Conservation (phyloP, 2,888 invertebrate species). For the Drosophila peninsularis region DNA sequence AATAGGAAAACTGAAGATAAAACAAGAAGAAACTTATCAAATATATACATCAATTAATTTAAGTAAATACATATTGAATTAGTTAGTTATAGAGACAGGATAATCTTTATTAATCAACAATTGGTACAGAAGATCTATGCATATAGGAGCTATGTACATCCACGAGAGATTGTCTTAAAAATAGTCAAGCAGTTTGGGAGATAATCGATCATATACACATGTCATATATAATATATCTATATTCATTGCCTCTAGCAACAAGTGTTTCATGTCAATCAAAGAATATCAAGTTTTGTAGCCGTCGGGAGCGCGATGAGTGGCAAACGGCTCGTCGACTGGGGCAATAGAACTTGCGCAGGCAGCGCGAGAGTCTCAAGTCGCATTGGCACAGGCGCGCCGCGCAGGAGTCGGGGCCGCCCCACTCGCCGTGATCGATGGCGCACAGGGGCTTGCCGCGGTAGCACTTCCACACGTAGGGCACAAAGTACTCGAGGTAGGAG, state of each 20-base stretch:
- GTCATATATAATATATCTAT: too few relatives aligned
- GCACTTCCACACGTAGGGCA: slow-evolving; percentile 95
- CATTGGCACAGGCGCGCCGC: slow-evolving; percentile 93
- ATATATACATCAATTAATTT: background rate
- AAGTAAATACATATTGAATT: background rate
- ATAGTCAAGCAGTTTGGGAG: too few relatives aligned
- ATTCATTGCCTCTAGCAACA: background rate
- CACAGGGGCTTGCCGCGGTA: slow-evolving; percentile 91
- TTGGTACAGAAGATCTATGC: background rate
- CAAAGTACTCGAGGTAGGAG: slow-evolving; percentile 92
- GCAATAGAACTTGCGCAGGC: slow-evolving; percentile 90
- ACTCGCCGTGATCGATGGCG: slow-evolving; percentile 86
- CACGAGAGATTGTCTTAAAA: background rate
- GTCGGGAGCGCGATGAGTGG: slow-evolving; percentile 89
- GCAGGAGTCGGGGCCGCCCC: slow-evolving; percentile 88
- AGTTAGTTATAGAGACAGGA: background rate
- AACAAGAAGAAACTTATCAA: background rate
- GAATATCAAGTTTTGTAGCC: slow-evolving; percentile 89
- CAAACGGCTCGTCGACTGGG: slow-evolving; percentile 90
- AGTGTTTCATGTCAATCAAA: slow-evolving; percentile 46
- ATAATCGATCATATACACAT: background rate
- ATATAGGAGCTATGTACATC: background rate
- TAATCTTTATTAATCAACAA: background rate
- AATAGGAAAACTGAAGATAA: too few relatives aligned
- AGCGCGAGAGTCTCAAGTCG: slow-evolving; percentile 91